Conservation (phyloP, 2,113 vertebrate genomes). For the Menura novaehollandiae region DNA sequence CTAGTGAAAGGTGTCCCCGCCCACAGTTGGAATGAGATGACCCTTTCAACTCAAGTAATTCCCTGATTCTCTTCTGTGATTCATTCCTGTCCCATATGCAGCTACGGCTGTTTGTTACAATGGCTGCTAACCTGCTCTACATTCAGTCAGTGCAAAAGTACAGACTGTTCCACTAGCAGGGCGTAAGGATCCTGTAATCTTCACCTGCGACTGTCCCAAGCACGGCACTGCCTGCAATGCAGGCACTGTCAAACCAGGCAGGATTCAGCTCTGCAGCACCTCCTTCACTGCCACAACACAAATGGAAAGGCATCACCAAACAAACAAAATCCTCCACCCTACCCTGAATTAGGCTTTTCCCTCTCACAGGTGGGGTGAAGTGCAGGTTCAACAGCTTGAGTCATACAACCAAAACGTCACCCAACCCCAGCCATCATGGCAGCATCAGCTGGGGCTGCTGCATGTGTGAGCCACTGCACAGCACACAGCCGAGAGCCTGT, state of each 20-base stretch:
- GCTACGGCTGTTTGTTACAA: not conserved
- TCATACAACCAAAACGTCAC: not conserved
- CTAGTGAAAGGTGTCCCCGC: not conserved
- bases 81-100: not conserved
- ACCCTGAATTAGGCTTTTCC: not conserved
- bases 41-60: not conserved
- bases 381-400: not conserved
- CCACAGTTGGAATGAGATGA: not conserved
- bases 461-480: accelerated
- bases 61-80: not conserved
- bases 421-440: not conserved
- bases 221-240: not conserved
- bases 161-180: not conserved
- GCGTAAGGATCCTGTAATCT: accelerated
- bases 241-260: not conserved
- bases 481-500: no score
- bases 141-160: not conserved
- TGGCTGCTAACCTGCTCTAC: not conserved
- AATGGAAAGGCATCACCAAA: not conserved
- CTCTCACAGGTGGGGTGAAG: accelerated
- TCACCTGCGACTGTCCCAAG: not conserved
- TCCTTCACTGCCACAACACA: accelerated
- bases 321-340: not conserved
- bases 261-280: not conserved
- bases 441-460: not conserved